Percentiles rank a stretch among this genome's conserved stretches.
These are phyloP conservation scores for Apis laboriosa DNA, from an alignment of 1,140 invertebrate genomes.

Conservation along the genomic window DNA sequence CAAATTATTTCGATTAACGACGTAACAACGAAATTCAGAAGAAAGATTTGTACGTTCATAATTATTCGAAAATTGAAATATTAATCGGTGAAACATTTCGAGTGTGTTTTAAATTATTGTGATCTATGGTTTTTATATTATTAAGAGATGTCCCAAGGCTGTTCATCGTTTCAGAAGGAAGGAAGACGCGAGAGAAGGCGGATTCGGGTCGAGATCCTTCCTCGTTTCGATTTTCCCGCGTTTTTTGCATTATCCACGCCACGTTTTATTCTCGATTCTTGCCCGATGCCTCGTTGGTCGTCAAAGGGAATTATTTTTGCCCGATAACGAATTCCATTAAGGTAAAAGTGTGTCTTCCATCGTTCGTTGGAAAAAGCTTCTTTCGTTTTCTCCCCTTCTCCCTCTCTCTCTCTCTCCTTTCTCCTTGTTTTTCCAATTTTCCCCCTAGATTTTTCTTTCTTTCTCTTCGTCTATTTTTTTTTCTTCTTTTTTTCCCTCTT, in stretches of 20 bases:
- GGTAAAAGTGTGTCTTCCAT: conserved; percentile 24
- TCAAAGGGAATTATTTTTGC: conserved; percentile 27
- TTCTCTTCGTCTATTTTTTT: background rate
- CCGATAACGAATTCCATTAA: conserved; percentile 33
- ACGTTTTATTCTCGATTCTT: conserved; percentile 3
- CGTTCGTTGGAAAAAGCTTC: conserved; percentile 5
- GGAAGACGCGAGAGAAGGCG: too few species aligned
- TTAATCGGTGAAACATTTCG: too few species aligned
- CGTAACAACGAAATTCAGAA: too few species aligned
- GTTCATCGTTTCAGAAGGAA: background rate
- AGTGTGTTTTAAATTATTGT: too few species aligned
- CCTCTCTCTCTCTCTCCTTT: background rate
- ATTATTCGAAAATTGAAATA: too few species aligned
- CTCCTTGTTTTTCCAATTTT: too few species aligned
- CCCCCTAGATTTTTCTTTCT: too few species aligned
- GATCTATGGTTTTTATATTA: too few species aligned
- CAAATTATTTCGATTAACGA: too few species aligned
- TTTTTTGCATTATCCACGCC: background rate
- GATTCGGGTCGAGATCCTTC: background rate
- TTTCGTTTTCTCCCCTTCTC: background rate
- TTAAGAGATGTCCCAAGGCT: background rate
- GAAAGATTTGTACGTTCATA: too few species aligned
- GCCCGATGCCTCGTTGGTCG: too few species aligned
- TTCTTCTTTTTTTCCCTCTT: background rate
- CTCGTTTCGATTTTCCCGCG: background rate